Conservation (phyloP, 2,113 vertebrate genomes). For the Limnothrissa miodon region DNA sequence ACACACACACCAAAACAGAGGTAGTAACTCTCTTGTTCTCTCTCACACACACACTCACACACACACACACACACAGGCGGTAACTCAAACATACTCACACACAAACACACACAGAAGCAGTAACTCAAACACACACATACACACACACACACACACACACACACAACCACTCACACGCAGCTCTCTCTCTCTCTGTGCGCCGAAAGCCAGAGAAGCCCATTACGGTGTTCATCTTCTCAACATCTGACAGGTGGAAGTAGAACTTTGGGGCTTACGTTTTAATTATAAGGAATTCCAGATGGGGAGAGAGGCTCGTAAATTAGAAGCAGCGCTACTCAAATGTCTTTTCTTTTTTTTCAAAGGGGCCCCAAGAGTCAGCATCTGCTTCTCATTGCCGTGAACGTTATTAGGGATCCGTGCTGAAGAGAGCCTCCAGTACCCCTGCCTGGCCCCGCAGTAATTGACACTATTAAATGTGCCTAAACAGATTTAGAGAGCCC, state of each 20-base stretch:
- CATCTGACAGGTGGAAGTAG: constrained; percentile 99
- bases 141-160: not conserved
- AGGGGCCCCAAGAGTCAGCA: constrained; percentile 91
- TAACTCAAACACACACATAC: not conserved
- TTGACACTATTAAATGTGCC: constrained; percentile 98
- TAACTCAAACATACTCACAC: not conserved
- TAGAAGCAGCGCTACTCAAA: constrained; percentile 96
- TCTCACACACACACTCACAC: no score
- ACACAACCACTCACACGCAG: constrained; percentile 42
- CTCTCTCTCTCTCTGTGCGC: constrained; percentile 49
- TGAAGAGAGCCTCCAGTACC: constrained; percentile 89
- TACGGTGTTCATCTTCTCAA: constrained; percentile 98
- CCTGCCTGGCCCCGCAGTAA: constrained; percentile 88
- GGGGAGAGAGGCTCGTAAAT: constrained; percentile 92
- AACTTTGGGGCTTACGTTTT: constrained; percentile 96
- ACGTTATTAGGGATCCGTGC: constrained; percentile 98
- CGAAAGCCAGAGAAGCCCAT: constrained; percentile 86
- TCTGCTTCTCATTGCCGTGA: constrained; percentile 98
- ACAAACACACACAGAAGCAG: not conserved
- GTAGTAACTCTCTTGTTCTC: no score
- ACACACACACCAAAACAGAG: no score
- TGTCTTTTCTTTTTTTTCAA: constrained; percentile 87
- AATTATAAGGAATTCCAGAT: constrained; percentile 99
- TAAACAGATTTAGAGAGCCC: constrained; percentile 96
- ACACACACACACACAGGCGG: not conserved